phyloP scores from a whole-genome alignment of 2,888 invertebrate species.

The Papilio gigon region DNA sequence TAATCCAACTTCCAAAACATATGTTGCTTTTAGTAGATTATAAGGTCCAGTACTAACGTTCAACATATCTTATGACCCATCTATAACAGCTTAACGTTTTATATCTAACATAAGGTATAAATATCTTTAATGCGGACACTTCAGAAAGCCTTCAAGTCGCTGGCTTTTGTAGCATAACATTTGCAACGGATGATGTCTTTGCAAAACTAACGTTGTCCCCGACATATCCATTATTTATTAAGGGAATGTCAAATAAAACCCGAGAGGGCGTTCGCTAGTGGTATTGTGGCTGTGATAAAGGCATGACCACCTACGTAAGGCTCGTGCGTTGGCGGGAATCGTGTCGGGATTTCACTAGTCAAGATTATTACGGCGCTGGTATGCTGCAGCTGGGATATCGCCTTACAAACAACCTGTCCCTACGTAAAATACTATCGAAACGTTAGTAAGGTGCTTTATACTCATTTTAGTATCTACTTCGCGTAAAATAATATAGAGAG shows the following conservation, averaged over 20 bases:
- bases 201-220: slow-evolving; percentile 43
- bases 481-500: not conserved
- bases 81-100: slow-evolving; percentile 14
- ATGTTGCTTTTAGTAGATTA: not conserved
- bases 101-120: slow-evolving; percentile 12
- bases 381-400: slow-evolving; percentile 48
- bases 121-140: slow-evolving; percentile 11
- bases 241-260: slow-evolving; percentile 68
- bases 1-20: not conserved
- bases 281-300: slow-evolving; percentile 71
- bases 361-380: slow-evolving; percentile 60
- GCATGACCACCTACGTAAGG: slow-evolving; percentile 74
- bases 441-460: slow-evolving; percentile 41
- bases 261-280: slow-evolving; percentile 54
- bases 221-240: slow-evolving; percentile 67
- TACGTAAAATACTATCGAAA: slow-evolving; percentile 42
- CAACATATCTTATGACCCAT: slow-evolving; percentile 14
- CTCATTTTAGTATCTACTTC: slow-evolving; percentile 37
- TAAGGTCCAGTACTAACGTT: not conserved
- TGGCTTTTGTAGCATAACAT: slow-evolving; percentile 24
- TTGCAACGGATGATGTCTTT: slow-evolving; percentile 34
- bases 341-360: slow-evolving; percentile 58
- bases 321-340: slow-evolving; percentile 61
- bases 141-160: slow-evolving; percentile 28
- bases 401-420: slow-evolving; percentile 43